These are phyloP conservation scores for Enteromius treurensis DNA, from an alignment of 2,797 vertebrate species.

Conservation along the genomic window DNA sequence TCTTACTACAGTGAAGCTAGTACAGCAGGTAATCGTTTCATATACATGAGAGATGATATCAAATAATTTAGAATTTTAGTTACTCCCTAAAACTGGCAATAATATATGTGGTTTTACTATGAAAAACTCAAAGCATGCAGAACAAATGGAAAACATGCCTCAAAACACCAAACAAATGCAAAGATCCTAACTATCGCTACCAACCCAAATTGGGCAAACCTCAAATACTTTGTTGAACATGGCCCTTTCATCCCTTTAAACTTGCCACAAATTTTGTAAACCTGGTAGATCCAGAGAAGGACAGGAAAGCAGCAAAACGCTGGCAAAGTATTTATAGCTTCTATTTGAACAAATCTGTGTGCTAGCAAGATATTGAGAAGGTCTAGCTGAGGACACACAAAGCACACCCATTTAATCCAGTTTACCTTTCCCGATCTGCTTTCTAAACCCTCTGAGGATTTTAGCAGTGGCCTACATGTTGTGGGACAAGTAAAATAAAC, in stretches of 20 bases:
- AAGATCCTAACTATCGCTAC: background rate
- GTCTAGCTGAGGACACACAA: conserved; percentile 40
- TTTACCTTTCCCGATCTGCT: conserved; percentile 80
- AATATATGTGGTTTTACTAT: background rate
- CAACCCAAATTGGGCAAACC: background rate
- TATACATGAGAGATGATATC: background rate
- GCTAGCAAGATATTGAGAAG: conserved; percentile 6
- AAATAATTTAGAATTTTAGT: background rate
- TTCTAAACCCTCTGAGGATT: conserved; percentile 60
- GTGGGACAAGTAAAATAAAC: conserved; percentile 57
- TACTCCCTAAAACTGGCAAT: background rate
- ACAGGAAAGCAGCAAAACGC: background rate
- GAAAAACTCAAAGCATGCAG: conserved; percentile 11
- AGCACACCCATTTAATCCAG: conserved; percentile 60
- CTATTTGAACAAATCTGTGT: background rate
- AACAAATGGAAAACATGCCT: background rate
- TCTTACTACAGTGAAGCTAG: background rate
- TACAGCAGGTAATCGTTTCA: background rate
- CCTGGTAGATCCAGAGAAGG: background rate
- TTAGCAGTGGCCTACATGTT: conserved; percentile 13
- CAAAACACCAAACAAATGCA: background rate
- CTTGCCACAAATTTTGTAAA: background rate
- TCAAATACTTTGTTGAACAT: conserved; percentile 1
- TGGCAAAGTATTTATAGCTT: background rate
- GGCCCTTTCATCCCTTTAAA: background rate